These are phyloP conservation scores for Dynastes hyllus DNA, from an alignment of 2,888 invertebrate species.

Conservation along the genomic window DNA sequence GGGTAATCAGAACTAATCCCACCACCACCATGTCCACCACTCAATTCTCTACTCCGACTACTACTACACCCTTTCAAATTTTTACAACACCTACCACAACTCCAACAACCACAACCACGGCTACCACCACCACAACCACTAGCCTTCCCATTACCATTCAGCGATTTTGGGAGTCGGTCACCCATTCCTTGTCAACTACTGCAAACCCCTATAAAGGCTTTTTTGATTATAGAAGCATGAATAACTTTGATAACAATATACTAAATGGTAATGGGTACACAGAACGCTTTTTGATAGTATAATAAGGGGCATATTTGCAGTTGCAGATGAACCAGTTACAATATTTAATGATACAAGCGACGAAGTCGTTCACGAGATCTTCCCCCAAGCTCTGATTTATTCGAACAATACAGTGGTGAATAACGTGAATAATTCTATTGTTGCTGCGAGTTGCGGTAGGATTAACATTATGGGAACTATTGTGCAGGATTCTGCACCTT, in stretches of 20 bases:
- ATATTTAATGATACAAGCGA: conserved; percentile 46
- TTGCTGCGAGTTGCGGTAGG: conserved; percentile 81
- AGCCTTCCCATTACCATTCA: conserved; percentile 65
- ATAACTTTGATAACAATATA: conserved; percentile 66
- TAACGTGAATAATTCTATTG: conserved; percentile 53
- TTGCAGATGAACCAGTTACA: conserved; percentile 54
- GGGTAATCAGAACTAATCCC: conserved; percentile 70
- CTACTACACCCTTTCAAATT: conserved; percentile 60
- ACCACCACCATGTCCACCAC: conserved; percentile 65
- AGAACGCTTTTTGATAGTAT: not conserved
- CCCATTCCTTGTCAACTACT: conserved; percentile 57
- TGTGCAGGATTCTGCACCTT: conserved; percentile 94
- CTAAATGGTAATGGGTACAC: conserved; percentile 63
- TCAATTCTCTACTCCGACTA: conserved; percentile 61
- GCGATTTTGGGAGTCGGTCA: conserved; percentile 65
- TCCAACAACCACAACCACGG: conserved; percentile 57
- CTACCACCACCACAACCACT: conserved; percentile 62
- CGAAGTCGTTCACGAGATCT: conserved; percentile 65
- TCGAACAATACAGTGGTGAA: conserved; percentile 51
- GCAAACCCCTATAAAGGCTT: conserved; percentile 63
- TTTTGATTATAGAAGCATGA: conserved; percentile 69
- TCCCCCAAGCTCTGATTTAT: conserved; percentile 64
- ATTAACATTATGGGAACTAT: conserved; percentile 94
- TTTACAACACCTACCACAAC: conserved; percentile 65
- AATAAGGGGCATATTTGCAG: conserved; percentile 46